These are phyloP conservation scores for Bradypus variegatus DNA, from an alignment of 2,797 vertebrate genomes.

Conservation along the genomic window DNA sequence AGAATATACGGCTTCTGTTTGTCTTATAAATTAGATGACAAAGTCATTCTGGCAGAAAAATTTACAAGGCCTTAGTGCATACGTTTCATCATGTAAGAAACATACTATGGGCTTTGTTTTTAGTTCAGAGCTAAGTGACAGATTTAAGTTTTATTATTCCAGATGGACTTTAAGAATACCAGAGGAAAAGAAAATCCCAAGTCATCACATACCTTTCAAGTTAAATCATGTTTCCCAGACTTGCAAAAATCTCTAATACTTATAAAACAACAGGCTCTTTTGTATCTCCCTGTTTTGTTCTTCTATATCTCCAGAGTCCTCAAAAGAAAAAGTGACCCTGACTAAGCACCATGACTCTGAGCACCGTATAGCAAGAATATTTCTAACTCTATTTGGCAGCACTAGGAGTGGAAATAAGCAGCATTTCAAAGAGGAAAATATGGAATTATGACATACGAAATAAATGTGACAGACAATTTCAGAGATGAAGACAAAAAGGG, in stretches of 20 bases:
- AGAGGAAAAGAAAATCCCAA: slow-evolving; percentile 23
- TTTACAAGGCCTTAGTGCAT: background rate
- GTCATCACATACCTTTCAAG: slow-evolving; percentile 24
- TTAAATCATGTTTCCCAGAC: slow-evolving; percentile 13
- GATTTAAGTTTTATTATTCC: slow-evolving; percentile 31
- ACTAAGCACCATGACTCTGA: background rate
- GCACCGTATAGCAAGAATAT: background rate
- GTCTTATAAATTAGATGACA: background rate
- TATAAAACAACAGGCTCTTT: slow-evolving; percentile 2
- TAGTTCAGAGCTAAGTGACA: slow-evolving; percentile 24
- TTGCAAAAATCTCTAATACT: background rate
- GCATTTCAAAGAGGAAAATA: slow-evolving; percentile 19
- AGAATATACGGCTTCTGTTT: slow-evolving; percentile 4
- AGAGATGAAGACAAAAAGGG: background rate
- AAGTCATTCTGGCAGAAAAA: slow-evolving; percentile 11
- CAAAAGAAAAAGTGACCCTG: background rate
- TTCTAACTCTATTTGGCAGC: background rate
- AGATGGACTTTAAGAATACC: background rate
- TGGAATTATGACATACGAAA: slow-evolving; percentile 12
- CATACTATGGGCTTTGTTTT: slow-evolving; percentile 10
- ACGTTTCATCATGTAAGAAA: slow-evolving; percentile 20
- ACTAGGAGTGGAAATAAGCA: background rate
- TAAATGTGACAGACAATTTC: slow-evolving; percentile 9
- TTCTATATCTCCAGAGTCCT: background rate
- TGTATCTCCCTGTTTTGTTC: background rate